phyloP scores from a whole-genome alignment of 2,113 vertebrate genomes.

The Ceratotherium simum region DNA sequence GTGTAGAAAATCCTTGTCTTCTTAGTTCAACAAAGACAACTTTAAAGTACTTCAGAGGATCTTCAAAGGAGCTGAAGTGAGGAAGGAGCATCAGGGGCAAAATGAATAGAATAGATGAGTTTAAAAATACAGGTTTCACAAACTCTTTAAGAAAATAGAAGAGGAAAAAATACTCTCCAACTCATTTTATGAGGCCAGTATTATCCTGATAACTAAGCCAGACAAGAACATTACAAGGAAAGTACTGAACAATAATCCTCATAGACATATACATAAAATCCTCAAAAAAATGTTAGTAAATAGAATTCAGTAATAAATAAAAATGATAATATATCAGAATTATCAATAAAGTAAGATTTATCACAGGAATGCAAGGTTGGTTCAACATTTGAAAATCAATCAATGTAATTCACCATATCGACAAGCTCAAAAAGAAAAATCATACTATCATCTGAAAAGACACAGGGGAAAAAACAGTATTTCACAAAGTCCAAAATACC shows the following conservation, averaged over 20 bases:
- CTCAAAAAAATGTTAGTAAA: not conserved
- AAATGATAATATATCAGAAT: not conserved
- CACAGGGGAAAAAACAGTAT: not conserved
- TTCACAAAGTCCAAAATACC: conserved; percentile 5
- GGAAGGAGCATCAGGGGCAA: not conserved
- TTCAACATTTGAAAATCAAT: not conserved
- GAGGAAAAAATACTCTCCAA: not conserved
- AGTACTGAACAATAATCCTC: not conserved
- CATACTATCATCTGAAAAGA: not conserved
- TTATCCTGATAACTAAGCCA: not conserved
- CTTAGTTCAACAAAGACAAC: not conserved
- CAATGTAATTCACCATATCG: not conserved
- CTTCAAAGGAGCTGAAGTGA: not conserved
- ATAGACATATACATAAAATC: not conserved
- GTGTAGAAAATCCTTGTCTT: conserved; percentile 6
- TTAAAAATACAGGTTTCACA: not conserved
- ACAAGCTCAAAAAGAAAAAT: conserved; percentile 10
- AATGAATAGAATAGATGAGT: not conserved
- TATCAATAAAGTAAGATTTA: not conserved
- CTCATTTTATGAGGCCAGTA: not conserved
- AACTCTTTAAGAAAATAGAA: conserved; percentile 8
- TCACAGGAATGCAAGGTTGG: not conserved
- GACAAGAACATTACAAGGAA: not conserved
- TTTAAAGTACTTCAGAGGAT: conserved; percentile 17
- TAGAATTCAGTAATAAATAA: not conserved